Base-by-base conservation (phyloP, 2,797 vertebrate species). In the Emys orbicularis region DNA sequence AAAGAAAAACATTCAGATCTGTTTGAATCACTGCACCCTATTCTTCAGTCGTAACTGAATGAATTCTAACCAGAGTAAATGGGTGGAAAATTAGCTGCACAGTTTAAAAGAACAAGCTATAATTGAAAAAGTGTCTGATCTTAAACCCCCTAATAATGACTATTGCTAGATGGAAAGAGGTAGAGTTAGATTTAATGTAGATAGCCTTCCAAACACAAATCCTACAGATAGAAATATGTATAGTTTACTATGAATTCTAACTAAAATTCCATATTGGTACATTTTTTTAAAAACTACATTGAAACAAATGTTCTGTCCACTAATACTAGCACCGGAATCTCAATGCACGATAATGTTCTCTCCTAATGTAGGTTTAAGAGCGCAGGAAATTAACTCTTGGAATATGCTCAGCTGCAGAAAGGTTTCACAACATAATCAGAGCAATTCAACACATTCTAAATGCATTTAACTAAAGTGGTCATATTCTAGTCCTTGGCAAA, bases 401-500 rank as follows among this genome's bases (percentile, higher is more conserved):
- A 8, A 44, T 34, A 81, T 31, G 12, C 23, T 84, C 41, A 41
- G 47, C 34, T 74, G 34, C 56, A 88, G 79, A 89, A 87, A 79
- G 56, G 79, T 91, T 91, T 54, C 77, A 44, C 74, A 91, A 92
- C 85, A 53, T 91, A 4, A 61, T 84, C 68, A 25, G 74, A 83
- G 76, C 59, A 81, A 65, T 81, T 76, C 57, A 89, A 83, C 27
- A 37, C 54, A 52, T 90, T 89, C 83, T 82, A 91, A 81, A 91
- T 94, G 86, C 47, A 85, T 87, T 90, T 83, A 87, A 87, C 61
- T 88, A 53, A 83, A 90, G 74, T 89, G 79, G 57, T 79, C 61
- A 90, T 84, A 52, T 74, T 96, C 92, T 84, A 90, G 88, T 19
- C n/a, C 89, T 87, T 94, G 95, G 94, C 95, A 92, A 84, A 87